phyloP scores from a whole-genome alignment of 2,797 vertebrate species.

The Paedocypris micromegethes region DNA sequence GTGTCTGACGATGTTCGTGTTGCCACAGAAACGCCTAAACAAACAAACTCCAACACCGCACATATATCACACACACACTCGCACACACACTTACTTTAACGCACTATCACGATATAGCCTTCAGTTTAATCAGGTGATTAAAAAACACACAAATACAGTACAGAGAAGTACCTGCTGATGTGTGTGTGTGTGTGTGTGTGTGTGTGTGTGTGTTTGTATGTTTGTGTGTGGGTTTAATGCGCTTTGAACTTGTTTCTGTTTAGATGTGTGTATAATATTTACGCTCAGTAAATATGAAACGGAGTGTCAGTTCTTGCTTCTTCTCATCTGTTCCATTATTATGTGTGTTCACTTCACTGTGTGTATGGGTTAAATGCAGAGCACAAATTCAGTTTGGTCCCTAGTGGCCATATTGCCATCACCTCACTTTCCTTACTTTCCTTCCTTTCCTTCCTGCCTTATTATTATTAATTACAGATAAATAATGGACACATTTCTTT shows the following conservation, averaged over 20 bases:
- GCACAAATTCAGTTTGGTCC: background rate
- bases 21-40: too few species aligned
- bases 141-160: background rate
- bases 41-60: too few species aligned
- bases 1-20: too few species aligned
- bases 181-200: too few species aligned
- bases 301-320: background rate
- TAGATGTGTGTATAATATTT: constrained; percentile 9
- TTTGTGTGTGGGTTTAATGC: background rate
- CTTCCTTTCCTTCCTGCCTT: too few species aligned
- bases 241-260: constrained; percentile 1
- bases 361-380: background rate
- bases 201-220: too few species aligned
- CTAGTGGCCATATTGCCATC: background rate
- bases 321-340: constrained; percentile 1
- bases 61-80: too few species aligned
- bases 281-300: background rate
- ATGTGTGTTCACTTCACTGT: background rate
- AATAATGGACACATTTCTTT: too few species aligned
- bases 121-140: background rate
- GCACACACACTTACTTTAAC: too few species aligned
- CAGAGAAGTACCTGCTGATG: too few species aligned
- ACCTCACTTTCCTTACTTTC: too few species aligned
- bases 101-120: background rate
- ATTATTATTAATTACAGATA: too few species aligned